Evolutionary conservation across 2,888 invertebrate species (phyloP).

Genomic region (Epistrophella euchroma): DNA sequence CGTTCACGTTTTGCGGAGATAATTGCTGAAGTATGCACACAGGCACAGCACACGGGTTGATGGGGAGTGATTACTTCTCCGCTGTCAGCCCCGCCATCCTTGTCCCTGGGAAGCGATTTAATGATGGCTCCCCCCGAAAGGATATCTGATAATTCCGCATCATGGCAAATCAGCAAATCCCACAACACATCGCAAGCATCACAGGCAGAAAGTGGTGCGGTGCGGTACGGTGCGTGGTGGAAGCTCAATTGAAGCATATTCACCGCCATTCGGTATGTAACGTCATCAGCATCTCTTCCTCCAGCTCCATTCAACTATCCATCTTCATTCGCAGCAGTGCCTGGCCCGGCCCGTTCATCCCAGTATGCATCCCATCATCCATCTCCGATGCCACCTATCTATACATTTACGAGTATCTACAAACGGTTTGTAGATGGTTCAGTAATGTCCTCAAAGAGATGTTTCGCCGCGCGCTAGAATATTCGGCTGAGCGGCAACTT

Average conservation of each 20-base stretch:
- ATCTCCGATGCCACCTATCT: slow-evolving; percentile 48
- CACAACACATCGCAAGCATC: slow-evolving; percentile 69
- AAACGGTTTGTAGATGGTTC: slow-evolving; percentile 8
- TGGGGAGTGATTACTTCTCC: slow-evolving; percentile 70
- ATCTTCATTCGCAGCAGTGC: slow-evolving; percentile 71
- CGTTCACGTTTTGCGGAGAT: slow-evolving; percentile 67
- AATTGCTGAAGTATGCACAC: slow-evolving; percentile 72
- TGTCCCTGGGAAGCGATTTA: slow-evolving; percentile 72
- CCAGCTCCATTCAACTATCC: slow-evolving; percentile 74
- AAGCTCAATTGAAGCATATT: slow-evolving; percentile 75
- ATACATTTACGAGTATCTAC: slow-evolving; percentile 4
- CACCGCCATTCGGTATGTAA: slow-evolving; percentile 76
- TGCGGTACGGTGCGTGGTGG: slow-evolving; percentile 19
- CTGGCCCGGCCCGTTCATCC: slow-evolving; percentile 56
- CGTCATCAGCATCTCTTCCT: slow-evolving; percentile 73
- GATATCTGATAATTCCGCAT: slow-evolving; percentile 75
- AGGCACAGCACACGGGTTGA: slow-evolving; percentile 63
- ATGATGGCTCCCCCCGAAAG: slow-evolving; percentile 73
- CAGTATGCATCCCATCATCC: slow-evolving; percentile 44
- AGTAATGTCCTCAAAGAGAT: slow-evolving; percentile 56
- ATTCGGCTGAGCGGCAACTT: slow-evolving; percentile 71
- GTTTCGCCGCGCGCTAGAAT: slow-evolving; percentile 56
- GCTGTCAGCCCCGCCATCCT: neutral
- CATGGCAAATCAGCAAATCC: slow-evolving; percentile 76
- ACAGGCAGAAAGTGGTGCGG: neutral